Evolutionary conservation across 2,888 invertebrate species (phyloP).

Genomic region (Melitaea athalia): DNA sequence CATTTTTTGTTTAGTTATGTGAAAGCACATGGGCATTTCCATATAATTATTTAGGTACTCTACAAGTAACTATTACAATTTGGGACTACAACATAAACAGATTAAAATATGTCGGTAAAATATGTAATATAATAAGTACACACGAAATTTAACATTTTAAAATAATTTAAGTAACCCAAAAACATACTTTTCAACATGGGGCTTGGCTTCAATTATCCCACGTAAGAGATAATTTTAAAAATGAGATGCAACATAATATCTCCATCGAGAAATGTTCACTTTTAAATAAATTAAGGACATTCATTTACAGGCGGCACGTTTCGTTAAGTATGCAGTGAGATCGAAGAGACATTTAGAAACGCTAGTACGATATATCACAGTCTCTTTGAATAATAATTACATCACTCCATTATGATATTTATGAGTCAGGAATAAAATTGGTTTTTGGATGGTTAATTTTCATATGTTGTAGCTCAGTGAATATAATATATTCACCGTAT

Average conservation of each 20-base stretch:
- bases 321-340: conserved; percentile 40
- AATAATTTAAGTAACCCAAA: conserved; percentile 14
- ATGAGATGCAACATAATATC: conserved; percentile 26
- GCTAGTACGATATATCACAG: conserved; percentile 38
- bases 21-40: too few relatives aligned
- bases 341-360: conserved; percentile 40
- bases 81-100: conserved; percentile 20
- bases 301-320: conserved; percentile 46
- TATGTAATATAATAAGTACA: not conserved
- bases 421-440: conserved; percentile 29
- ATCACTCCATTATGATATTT: conserved; percentile 37
- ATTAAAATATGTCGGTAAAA: not conserved
- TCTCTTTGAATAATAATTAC: conserved; percentile 22
- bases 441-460: conserved; percentile 32
- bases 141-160: conserved; percentile 5
- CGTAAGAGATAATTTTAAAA: conserved; percentile 26
- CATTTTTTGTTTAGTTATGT: too few relatives aligned
- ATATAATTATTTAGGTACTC: too few relatives aligned
- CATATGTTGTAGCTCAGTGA: conserved; percentile 22
- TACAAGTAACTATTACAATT: too few relatives aligned
- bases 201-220: conserved; percentile 19
- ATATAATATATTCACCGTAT: conserved; percentile 25
- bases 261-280: conserved; percentile 33
- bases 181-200: conserved; percentile 16
- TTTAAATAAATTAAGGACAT: conserved; percentile 43